A percentile compares a stretch with the other conserved stretches of the same genome.
These are phyloP conservation scores for Drosophila persimilis DNA, from an alignment of 1,140 invertebrate genomes.

Conservation along the genomic window DNA sequence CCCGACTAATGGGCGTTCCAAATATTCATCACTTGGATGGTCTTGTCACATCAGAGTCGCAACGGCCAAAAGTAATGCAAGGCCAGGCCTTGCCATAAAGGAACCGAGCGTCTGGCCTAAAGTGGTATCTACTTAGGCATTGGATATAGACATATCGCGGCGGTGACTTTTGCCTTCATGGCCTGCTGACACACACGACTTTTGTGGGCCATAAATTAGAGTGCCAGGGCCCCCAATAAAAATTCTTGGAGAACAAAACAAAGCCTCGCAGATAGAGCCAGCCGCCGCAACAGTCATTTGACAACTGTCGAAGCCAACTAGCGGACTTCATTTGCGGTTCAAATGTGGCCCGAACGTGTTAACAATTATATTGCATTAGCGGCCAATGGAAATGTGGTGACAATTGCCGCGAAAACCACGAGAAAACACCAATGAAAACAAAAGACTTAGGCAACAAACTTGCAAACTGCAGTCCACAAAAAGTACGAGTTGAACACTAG, in stretches of 20 bases:
- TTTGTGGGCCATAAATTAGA: conserved; percentile 68
- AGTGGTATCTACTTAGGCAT: conserved; percentile 2
- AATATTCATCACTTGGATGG: conserved; percentile 35
- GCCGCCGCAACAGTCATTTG: conserved; percentile 28
- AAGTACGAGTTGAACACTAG: no score
- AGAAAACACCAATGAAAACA: conserved; percentile 24
- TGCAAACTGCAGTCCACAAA: conserved; percentile 16
- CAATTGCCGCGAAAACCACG: conserved; percentile 41
- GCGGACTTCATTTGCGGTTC: conserved; percentile 56
- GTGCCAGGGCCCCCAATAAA: conserved; percentile 64
- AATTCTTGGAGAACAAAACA: conserved; percentile 58
- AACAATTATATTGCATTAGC: conserved; percentile 46
- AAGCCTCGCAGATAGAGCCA: background rate
- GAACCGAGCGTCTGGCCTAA: conserved; percentile 17
- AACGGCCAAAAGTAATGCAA: conserved; percentile 20
- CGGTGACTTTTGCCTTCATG: conserved; percentile 49
- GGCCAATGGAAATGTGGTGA: conserved; percentile 31
- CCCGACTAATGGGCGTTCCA: conserved; percentile 6
- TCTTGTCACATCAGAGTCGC: background rate
- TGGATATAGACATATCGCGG: conserved; percentile 39
- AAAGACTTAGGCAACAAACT: conserved; percentile 77
- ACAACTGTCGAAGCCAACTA: conserved; percentile 35
- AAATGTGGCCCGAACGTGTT: conserved; percentile 46
- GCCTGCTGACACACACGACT: conserved; percentile 56
- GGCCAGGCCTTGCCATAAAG: conserved; percentile 8